phyloP scores from a whole-genome alignment of 2,797 vertebrate species.

The Danio tinwini region DNA sequence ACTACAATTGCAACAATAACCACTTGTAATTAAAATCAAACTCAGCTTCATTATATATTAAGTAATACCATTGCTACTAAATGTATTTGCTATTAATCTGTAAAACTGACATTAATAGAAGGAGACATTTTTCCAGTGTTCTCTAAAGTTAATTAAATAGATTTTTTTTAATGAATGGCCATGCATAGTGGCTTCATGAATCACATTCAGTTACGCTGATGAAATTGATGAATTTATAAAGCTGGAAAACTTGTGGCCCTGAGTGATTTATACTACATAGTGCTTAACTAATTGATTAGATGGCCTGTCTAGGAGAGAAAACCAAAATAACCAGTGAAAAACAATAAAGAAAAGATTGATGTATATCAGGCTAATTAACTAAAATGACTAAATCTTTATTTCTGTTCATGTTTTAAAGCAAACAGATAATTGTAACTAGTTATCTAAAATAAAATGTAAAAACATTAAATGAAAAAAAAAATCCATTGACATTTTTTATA shows the following conservation, averaged over 20 bases:
- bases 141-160: neutral
- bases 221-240: neutral
- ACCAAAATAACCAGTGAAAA: no score
- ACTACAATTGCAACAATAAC: neutral
- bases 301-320: no score
- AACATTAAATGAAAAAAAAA: no score
- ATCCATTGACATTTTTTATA: no score
- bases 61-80: neutral
- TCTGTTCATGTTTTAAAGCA: no score
- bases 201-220: neutral
- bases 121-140: neutral
- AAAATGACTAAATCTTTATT: no score
- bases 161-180: neutral
- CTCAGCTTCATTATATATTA: neutral
- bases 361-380: no score
- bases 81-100: neutral
- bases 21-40: neutral
- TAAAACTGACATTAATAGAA: neutral
- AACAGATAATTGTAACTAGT: no score
- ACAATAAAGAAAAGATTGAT: no score
- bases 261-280: no score
- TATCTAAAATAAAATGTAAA: no score
- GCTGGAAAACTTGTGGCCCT: neutral
- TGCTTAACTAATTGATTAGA: no score
- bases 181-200: neutral